Evolutionary conservation across 2,113 vertebrate species (phyloP).

Genomic region (Melanerpes formicivorus): DNA sequence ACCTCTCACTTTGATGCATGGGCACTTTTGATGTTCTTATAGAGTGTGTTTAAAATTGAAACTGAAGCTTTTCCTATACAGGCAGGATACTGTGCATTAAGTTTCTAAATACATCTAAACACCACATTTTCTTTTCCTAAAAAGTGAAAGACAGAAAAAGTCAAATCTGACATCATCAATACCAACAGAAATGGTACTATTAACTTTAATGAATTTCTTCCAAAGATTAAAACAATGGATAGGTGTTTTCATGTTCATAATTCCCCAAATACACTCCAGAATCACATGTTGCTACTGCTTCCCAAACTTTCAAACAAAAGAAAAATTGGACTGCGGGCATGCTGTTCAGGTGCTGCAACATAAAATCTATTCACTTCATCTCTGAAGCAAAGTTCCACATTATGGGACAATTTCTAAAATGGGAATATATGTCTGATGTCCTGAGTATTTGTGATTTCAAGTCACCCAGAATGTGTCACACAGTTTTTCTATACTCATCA

Average conservation of each 20-base stretch:
- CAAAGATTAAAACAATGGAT: neutral
- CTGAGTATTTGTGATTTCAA: neutral
- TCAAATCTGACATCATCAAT: neutral
- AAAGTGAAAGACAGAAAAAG: neutral
- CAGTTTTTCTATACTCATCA: neutral
- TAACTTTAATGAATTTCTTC: neutral
- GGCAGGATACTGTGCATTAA: neutral
- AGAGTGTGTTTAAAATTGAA: neutral
- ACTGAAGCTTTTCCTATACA: neutral
- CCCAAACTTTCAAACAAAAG: neutral
- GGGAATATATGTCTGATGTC: neutral
- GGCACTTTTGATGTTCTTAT: neutral
- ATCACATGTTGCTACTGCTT: neutral
- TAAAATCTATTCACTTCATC: neutral
- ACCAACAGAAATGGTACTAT: neutral
- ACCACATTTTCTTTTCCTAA: neutral
- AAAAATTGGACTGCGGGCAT: neutral
- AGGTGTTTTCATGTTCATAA: neutral
- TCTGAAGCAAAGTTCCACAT: neutral
- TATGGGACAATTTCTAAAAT: neutral
- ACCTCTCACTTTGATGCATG: neutral
- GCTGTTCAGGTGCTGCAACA: neutral
- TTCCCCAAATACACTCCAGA: neutral
- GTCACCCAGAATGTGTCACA: neutral
- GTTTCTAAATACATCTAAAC: neutral